Evolutionary conservation across 2,113 vertebrate species (phyloP).

Genomic region (Salvelinus fontinalis): DNA sequence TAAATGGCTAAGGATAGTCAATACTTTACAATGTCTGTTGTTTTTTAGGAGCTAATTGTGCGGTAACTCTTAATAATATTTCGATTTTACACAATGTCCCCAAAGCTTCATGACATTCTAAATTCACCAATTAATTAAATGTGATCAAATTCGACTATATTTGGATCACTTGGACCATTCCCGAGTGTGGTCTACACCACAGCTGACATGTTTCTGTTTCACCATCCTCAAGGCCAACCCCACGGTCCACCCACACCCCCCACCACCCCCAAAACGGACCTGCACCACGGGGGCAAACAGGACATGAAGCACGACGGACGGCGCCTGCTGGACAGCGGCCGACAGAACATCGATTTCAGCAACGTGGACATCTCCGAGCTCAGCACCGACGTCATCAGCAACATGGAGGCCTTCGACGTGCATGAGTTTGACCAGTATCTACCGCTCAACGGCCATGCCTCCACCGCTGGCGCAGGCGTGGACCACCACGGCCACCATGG

Average conservation of each 20-base stretch:
- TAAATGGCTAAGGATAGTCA: too few species aligned
- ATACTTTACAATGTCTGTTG: too few species aligned
- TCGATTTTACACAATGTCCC: too few species aligned
- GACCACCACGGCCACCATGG: slow-evolving; percentile 82
- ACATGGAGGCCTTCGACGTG: slow-evolving; percentile 95
- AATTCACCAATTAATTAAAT: too few species aligned
- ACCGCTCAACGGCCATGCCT: slow-evolving; percentile 84
- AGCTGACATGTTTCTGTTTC: neutral
- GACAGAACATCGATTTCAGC: slow-evolving; percentile 99
- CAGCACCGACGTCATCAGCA: slow-evolving; percentile 97
- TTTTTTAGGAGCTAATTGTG: too few species aligned
- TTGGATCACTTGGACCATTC: neutral
- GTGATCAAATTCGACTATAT: too few species aligned
- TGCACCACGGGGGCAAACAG: slow-evolving; percentile 84
- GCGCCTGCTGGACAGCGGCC: slow-evolving; percentile 82
- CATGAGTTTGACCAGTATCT: slow-evolving; percentile 98
- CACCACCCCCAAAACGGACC: slow-evolving; percentile 91
- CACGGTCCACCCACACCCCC: slow-evolving; percentile 95
- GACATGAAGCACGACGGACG: slow-evolving; percentile 91
- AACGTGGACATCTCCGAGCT: slow-evolving; percentile 98
- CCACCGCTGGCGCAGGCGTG: slow-evolving; percentile 65
- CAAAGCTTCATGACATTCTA: too few species aligned
- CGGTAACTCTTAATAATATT: too few species aligned
- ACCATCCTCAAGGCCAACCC: slow-evolving; percentile 79
- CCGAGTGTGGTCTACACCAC: neutral